phyloP scores from a whole-genome alignment of 2,797 vertebrate species.

The Carapus acus region DNA sequence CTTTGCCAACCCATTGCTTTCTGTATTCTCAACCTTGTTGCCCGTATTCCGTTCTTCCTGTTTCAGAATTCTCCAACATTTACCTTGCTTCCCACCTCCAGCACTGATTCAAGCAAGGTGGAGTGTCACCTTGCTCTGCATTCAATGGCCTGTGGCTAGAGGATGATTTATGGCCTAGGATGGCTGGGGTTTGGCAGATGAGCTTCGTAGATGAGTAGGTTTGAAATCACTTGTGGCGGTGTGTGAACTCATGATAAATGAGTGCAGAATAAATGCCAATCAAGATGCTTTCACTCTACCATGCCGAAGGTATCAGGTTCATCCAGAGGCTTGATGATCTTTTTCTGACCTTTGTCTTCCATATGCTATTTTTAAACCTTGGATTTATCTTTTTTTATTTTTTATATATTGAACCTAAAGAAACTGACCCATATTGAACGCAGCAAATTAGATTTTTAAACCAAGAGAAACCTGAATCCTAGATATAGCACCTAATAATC shows the following conservation, averaged over 20 bases:
- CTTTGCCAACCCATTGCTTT: conserved; percentile 14
- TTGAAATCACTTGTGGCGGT: conserved; percentile 59
- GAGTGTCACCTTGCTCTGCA: conserved; percentile 62
- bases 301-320: conserved; percentile 22
- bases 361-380: no score
- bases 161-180: conserved; percentile 61
- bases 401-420: no score
- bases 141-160: conserved; percentile 50
- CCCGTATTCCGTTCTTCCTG: conserved; percentile 15
- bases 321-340: conserved; percentile 20
- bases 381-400: no score
- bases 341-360: conserved; percentile 22
- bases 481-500: not conserved
- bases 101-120: conserved; percentile 32
- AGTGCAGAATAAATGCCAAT: conserved; percentile 41
- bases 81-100: conserved; percentile 33
- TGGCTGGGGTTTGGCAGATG: conserved; percentile 41
- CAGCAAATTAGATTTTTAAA: no score
- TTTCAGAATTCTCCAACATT: not conserved
- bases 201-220: conserved; percentile 46
- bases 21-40: conserved; percentile 30
- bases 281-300: conserved; percentile 31
- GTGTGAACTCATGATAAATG: conserved; percentile 51
- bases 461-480: no score
- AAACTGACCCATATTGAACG: no score